Evolutionary conservation across 2,888 invertebrate species (phyloP), one percentile per base, ranked within the genome.

Genomic region (Melieria picta): DNA sequence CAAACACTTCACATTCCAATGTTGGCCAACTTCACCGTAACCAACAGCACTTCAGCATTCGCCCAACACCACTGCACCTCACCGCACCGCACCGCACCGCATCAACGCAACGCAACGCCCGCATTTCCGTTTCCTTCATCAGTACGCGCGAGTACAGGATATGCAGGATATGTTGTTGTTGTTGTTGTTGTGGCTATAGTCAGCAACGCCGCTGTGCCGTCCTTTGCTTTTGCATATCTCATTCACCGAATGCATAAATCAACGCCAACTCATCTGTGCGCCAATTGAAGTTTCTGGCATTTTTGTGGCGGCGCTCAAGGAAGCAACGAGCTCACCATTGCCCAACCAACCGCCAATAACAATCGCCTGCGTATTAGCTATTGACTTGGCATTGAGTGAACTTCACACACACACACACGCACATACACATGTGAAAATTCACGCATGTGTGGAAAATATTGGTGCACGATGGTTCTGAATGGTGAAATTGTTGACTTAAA

Each of bases 191-290:
- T 52, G 9, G 50, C 52, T 52, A 13, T 7, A n/a, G 52, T 1
- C 13, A 13, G 5, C 9, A 9, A 11, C 1, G 52, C 13, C 13
- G 13, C 30, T 30, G 30, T 30, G 30, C 30, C 30, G 30, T 30
- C 52, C 9, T 11, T 52, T 52, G 52, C 7, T 7, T 52, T n/a
- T 11, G 5, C n/a, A 52, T 52, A 52, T 52, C 52, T 52, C 52
- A 52, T 52, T 52, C 52, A 52, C 52, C 52, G 13, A 52, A 52
- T 52, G 52, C 52, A 52, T 52, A 52, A 52, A 52, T 52, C 52
- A 52, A 52, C 52, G 52, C 52, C 52, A 52, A 52, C 52, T 52
- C 52, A 52, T 52, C 52, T 5, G 52, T 52, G 52, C n/a, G 52
- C 30, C 52, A 52, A 52, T 52, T 52, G 52, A 52, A 52, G 9